Evolutionary conservation across 2,113 vertebrate genomes (phyloP).

Genomic region (Setophaga kirtlandii): DNA sequence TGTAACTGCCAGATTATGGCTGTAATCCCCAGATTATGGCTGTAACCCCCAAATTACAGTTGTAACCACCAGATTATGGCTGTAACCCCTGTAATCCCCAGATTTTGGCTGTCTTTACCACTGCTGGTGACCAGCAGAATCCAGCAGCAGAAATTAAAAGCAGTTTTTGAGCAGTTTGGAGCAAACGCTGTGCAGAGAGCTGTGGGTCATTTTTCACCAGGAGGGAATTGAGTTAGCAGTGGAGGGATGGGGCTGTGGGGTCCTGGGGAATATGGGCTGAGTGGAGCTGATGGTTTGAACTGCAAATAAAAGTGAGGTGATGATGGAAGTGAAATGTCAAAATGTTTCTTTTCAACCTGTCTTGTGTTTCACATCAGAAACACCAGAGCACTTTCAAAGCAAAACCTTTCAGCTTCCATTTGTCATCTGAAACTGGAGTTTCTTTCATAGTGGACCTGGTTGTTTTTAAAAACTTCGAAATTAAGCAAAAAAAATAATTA

Average conservation of each 20-base stretch:
- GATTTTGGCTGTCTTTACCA: background rate
- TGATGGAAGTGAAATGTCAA: slow-evolving; percentile 53
- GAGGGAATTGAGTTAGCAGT: background rate
- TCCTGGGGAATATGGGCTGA: background rate
- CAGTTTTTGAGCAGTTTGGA: background rate
- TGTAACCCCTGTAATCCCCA: too few relatives aligned
- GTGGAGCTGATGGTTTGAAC: background rate
- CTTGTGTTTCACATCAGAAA: slow-evolving; percentile 35
- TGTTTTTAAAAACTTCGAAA: slow-evolving; percentile 10
- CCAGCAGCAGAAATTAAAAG: background rate
- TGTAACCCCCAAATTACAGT: background rate
- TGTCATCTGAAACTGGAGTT: background rate
- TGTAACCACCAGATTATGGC: too few relatives aligned
- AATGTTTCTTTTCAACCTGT: slow-evolving; percentile 41
- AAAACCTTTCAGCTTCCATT: slow-evolving; percentile 26
- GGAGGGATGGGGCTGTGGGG: background rate
- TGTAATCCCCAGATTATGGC: background rate
- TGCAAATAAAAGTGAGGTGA: background rate
- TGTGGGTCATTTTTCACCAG: background rate
- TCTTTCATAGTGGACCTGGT: background rate
- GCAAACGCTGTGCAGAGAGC: background rate
- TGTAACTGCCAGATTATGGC: background rate
- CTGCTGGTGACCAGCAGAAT: background rate
- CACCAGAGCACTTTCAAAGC: slow-evolving; percentile 20
- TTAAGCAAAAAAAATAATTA: background rate